phyloP scores from a whole-genome alignment of 1,140 invertebrate genomes.

The Caerostris extrusa region DNA sequence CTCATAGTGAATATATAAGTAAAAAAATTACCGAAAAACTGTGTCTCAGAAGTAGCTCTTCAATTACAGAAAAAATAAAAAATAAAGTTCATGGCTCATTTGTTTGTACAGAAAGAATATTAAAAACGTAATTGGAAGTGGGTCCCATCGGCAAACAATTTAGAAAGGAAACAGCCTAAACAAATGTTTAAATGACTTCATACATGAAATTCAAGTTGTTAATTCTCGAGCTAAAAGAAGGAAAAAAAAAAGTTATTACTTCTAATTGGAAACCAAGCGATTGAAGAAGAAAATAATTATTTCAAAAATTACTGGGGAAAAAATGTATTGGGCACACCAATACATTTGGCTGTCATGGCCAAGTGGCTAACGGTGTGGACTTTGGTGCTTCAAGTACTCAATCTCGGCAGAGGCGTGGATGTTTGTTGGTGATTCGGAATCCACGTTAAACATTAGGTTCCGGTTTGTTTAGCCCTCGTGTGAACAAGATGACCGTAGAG shows the following conservation, averaged over 20 bases:
- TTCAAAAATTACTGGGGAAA: background rate
- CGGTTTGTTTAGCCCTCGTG: too few species aligned
- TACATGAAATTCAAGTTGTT: constrained; percentile 60
- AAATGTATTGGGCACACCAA: background rate
- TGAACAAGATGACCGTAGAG: too few species aligned
- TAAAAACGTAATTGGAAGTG: constrained; percentile 42
- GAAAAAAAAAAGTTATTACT: constrained; percentile 7
- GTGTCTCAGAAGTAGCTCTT: background rate
- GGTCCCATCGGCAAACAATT: constrained; percentile 19
- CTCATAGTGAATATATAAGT: background rate
- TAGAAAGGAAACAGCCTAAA: background rate
- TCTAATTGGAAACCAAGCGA: constrained; percentile 26
- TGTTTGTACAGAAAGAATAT: constrained; percentile 20
- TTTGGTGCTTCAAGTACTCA: too few species aligned
- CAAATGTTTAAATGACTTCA: constrained; percentile 51
- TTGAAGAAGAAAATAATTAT: constrained; percentile 10
- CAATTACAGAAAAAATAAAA: constrained; percentile 1
- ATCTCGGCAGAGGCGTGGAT: too few species aligned
- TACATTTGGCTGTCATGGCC: too few species aligned
- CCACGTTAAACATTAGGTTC: too few species aligned
- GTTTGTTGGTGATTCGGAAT: too few species aligned
- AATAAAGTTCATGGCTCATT: background rate
- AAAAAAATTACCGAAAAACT: background rate
- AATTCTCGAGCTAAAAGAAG: constrained; percentile 25
- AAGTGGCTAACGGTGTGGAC: too few species aligned